Base-by-base conservation (phyloP, 2,113 vertebrate species). In the Callopanchax toddi region DNA sequence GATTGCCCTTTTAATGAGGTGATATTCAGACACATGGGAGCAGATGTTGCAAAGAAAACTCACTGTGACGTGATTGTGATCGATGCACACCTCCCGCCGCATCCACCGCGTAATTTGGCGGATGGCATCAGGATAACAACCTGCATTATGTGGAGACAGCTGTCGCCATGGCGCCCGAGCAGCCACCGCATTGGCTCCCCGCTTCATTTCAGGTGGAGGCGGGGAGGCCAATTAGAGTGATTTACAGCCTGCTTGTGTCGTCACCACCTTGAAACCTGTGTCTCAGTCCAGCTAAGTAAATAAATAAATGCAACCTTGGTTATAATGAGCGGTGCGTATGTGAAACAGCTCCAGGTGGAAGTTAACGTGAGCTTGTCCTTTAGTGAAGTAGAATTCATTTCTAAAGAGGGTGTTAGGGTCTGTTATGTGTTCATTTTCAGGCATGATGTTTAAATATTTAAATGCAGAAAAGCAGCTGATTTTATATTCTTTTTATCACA, bases 21-120 rank as follows among this genome's bases (percentile, higher is more conserved):
- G 72, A 85, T 78, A 85, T 84, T 75, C 80, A 74, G 67, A 79
- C 77, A 78, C 85, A 79, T 21, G 75, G 81, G 79, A 88, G 88
- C 87, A 88, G 87, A 89, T 89, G 88, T 82, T 87, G 79, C 79
- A 81, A 87, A 66, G 84, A 83, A 88, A 89, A 86, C 79, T 67
- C 79, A 76, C 67, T 60, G 67, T 76, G 85, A 78, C 82, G 75
- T 79, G 86, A 83, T 81, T 74, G 81, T 88, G 86, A 90, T 89
- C 71, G 83, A 90, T 89, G 84, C 54, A 25, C 72, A 17, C 67
- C 73, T 75, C 80, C 83, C 76, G 53, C 71, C 55, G 50, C 51
- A 85, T 73, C 60, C 57, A 32, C 73, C 6, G 78, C 81, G 78
- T 89, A 84, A 87, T 91, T 81, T 79, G 83, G 77, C 26, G 75